Percentiles rank a stretch among this genome's conserved stretches.
phyloP scores from a whole-genome alignment of 2,888 invertebrate genomes.

The Drosophila vallismaia region DNA sequence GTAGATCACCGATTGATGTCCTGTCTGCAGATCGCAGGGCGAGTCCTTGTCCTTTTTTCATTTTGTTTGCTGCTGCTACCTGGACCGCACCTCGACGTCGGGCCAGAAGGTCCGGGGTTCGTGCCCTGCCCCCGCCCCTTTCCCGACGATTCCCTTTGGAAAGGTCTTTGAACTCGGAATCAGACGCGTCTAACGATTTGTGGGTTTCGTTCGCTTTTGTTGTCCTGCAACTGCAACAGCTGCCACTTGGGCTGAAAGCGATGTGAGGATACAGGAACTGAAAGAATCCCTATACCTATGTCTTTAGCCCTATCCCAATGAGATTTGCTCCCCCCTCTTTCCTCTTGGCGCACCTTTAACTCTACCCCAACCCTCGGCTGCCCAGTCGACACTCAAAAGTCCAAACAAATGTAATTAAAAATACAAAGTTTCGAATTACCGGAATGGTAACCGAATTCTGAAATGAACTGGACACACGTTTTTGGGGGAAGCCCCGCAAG shows the following conservation, averaged over 20 bases:
- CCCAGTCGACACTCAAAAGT: conserved; percentile 17
- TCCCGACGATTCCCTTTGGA: conserved; percentile 23
- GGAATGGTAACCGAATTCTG: conserved; percentile 45
- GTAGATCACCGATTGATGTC: conserved; percentile 69
- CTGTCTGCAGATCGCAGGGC: conserved; percentile 56
- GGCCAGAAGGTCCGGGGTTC: conserved; percentile 33
- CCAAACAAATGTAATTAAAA: conserved; percentile 74
- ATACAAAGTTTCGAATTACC: conserved; percentile 71
- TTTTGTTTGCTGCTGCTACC: conserved; percentile 39
- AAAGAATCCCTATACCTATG: conserved; percentile 36
- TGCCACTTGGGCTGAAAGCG: conserved; percentile 17
- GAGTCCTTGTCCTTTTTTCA: conserved; percentile 43
- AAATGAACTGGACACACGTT: conserved; percentile 35
- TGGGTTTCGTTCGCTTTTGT: conserved; percentile 48
- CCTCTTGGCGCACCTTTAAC: background rate
- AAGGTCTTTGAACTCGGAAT: conserved; percentile 64
- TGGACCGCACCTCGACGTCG: conserved; percentile 40
- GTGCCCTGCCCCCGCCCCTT: conserved; percentile 30
- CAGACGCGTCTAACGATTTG: conserved; percentile 58
- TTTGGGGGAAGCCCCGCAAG: conserved; percentile 56
- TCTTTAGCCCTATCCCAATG: conserved; percentile 15
- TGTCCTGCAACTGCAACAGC: conserved; percentile 41
- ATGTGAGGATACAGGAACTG: conserved; percentile 1
- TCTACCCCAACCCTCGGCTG: conserved; percentile 1
- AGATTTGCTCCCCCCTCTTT: conserved; percentile 32